Conservation (phyloP, 2,888 invertebrate genomes). For the Eugnorisma glareosa region DNA sequence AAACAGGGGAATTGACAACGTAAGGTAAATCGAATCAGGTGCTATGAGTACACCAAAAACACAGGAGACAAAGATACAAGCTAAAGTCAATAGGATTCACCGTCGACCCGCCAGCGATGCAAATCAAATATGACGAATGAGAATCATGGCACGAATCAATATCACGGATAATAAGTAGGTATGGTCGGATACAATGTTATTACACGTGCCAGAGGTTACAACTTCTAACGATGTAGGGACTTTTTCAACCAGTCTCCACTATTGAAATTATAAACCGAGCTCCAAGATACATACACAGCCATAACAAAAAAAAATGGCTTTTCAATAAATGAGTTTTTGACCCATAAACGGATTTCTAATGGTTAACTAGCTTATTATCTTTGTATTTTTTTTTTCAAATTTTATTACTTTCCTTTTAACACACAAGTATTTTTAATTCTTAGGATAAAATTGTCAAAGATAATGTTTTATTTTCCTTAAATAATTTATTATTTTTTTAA, state of each 20-base stretch:
- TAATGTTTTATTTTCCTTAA: no score
- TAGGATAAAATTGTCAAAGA: no score
- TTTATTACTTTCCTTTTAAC: no score
- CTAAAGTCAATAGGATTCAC: constrained; percentile 49
- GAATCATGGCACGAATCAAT: constrained; percentile 49
- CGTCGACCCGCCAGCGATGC: constrained; percentile 51
- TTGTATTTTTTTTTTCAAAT: no score
- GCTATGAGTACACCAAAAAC: constrained; percentile 57
- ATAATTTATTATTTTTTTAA: no score
- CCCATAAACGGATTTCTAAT: no score
- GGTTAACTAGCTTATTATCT: no score
- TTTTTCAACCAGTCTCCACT: not conserved
- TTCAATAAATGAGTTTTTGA: no score
- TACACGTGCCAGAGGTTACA: not conserved
- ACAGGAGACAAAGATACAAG: constrained; percentile 52
- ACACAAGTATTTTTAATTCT: no score
- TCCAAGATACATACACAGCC: not conserved
- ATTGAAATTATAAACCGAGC: not conserved
- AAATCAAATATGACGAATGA: constrained; percentile 65
- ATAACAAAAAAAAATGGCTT: no score
- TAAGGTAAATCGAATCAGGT: constrained; percentile 44
- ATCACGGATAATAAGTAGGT: constrained; percentile 28
- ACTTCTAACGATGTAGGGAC: not conserved
- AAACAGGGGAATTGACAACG: constrained; percentile 13
- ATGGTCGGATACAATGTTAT: not conserved